Conservation (phyloP, 2,888 invertebrate species). For the Altica lythri region DNA sequence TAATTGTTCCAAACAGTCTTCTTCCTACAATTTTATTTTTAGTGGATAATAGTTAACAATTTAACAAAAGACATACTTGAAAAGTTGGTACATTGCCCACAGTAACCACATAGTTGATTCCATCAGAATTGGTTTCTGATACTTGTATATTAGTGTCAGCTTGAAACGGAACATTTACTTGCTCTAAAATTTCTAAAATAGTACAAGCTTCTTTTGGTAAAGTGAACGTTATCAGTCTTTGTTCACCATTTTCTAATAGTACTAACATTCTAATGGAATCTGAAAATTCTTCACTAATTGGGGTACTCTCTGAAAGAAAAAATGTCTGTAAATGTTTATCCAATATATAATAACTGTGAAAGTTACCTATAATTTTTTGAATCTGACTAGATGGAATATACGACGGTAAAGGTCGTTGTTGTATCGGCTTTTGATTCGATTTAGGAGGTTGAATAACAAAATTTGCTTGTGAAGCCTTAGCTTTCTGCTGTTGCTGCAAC, state of each 20-base stretch:
- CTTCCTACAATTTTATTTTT: conserved; percentile 20
- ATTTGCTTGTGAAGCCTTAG: conserved; percentile 41
- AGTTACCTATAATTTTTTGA: conserved; percentile 52
- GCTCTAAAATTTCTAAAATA: conserved; percentile 79
- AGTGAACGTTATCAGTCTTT: conserved; percentile 80
- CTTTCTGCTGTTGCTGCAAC: conserved; percentile 41
- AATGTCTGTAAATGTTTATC: not conserved
- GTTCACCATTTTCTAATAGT: conserved; percentile 76
- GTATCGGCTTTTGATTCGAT: conserved; percentile 38
- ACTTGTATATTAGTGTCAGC: conserved; percentile 75
- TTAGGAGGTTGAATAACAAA: conserved; percentile 48
- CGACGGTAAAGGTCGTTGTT: conserved; percentile 47
- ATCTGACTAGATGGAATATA: conserved; percentile 52
- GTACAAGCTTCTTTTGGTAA: conserved; percentile 82
- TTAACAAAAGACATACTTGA: conserved; percentile 27
- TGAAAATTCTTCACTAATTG: conserved; percentile 61
- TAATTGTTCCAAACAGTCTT: no score
- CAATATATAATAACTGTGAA: no score
- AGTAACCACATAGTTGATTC: conserved; percentile 80
- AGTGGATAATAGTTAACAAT: not conserved
- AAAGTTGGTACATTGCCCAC: conserved; percentile 59
- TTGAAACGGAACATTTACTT: conserved; percentile 74
- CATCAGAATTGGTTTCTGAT: conserved; percentile 72
- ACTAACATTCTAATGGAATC: conserved; percentile 81
- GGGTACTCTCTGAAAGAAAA: conserved; percentile 45